Evolutionary conservation across 2,113 vertebrate genomes (phyloP).

Genomic region (Triplophysa tibetana): DNA sequence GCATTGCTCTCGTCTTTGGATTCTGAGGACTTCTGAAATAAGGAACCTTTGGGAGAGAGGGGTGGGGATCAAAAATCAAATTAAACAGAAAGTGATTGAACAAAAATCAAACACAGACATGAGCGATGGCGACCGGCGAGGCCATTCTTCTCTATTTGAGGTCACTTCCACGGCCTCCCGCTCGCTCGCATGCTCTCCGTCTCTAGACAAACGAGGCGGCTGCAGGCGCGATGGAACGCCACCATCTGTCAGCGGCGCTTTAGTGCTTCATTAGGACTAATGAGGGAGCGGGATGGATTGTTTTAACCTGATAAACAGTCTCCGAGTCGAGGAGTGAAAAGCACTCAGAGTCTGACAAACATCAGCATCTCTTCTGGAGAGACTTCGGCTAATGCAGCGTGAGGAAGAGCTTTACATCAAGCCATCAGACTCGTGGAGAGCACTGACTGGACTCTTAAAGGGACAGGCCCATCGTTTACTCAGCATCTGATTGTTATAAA

Average conservation of each 20-base stretch:
- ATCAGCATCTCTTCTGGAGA: constrained; percentile 61
- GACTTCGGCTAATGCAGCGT: constrained; percentile 47
- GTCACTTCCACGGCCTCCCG: constrained; percentile 20
- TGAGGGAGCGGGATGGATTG: constrained; percentile 79
- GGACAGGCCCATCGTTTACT: no score
- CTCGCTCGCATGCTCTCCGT: constrained; percentile 45
- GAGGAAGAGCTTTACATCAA: constrained; percentile 51
- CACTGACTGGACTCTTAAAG: no score
- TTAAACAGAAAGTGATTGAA: constrained; percentile 73
- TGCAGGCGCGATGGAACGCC: constrained; percentile 54
- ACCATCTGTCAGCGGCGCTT: constrained; percentile 77
- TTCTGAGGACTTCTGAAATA: constrained; percentile 96
- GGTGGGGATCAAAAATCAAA: constrained; percentile 75
- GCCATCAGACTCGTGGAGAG: constrained; percentile 33
- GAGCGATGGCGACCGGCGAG: constrained; percentile 72
- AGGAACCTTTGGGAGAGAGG: constrained; percentile 86
- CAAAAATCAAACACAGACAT: constrained; percentile 78
- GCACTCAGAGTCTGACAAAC: constrained; percentile 84
- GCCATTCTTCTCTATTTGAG: constrained; percentile 70
- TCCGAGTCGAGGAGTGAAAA: constrained; percentile 83
- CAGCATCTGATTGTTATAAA: no score
- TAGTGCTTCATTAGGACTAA: constrained; percentile 82
- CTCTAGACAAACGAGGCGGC: constrained; percentile 67
- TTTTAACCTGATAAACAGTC: constrained; percentile 83
- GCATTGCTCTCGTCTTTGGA: constrained; percentile 88